Evolutionary conservation across 1,140 invertebrate species (phyloP).

Genomic region (Sitobion miscanthi): DNA sequence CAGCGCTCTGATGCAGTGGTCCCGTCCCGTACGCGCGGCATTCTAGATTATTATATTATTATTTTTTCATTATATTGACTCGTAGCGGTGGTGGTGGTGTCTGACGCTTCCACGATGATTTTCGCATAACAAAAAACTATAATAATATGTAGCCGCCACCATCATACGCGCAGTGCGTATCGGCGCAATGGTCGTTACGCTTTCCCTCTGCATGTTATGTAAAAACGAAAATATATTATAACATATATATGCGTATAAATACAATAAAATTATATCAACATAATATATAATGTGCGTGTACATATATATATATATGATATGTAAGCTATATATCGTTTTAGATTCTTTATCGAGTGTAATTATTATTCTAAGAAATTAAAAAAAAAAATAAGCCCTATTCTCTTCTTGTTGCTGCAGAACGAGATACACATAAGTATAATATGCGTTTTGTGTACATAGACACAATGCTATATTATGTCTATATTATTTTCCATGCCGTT

Average conservation of each 20-base stretch:
- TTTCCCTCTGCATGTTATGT: constrained; percentile 50
- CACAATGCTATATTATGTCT: background rate
- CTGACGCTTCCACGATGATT: background rate
- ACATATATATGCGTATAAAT: background rate
- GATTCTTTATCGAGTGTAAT: constrained; percentile 36
- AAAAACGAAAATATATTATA: constrained; percentile 25
- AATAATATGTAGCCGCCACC: background rate
- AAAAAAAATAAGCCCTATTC: background rate
- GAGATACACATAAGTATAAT: background rate
- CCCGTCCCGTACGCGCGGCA: background rate
- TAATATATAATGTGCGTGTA: too few species aligned
- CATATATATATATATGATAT: background rate
- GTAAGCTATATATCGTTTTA: background rate
- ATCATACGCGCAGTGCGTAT: constrained; percentile 21
- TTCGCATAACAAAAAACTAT: constrained; percentile 43
- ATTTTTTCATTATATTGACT: background rate
- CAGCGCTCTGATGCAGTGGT: background rate
- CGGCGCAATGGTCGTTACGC: constrained; percentile 43
- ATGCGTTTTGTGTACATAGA: background rate
- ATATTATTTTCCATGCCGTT: background rate
- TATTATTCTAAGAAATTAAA: background rate
- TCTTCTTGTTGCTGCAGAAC: background rate
- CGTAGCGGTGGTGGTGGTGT: background rate
- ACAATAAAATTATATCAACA: background rate
- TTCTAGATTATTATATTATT: background rate